These are phyloP conservation scores for Lutjanus argentimaculatus DNA, from an alignment of 2,797 vertebrate genomes.

Conservation along the genomic window DNA sequence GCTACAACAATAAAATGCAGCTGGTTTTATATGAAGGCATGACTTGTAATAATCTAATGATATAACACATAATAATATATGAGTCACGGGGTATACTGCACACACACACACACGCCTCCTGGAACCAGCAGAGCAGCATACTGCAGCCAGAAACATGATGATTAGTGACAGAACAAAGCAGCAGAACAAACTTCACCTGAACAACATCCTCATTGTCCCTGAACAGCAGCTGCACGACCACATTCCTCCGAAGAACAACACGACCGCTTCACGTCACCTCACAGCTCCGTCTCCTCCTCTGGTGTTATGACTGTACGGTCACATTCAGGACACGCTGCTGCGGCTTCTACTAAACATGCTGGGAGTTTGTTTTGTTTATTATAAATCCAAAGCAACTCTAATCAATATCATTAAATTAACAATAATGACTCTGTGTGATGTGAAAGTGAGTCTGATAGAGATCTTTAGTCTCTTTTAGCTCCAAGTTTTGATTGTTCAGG, in stretches of 20 bases:
- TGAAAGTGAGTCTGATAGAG: no score
- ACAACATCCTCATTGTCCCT: conserved; percentile 34
- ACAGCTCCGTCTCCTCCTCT: background rate
- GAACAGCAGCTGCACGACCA: conserved; percentile 38
- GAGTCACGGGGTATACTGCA: background rate
- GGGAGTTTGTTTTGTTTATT: background rate
- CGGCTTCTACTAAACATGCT: background rate
- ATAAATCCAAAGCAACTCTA: background rate
- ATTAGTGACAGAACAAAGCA: conserved; percentile 36
- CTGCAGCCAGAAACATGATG: background rate
- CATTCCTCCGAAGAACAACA: conserved; percentile 44
- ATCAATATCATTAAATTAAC: background rate
- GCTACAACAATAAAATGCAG: no score
- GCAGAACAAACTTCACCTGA: conserved; percentile 24
- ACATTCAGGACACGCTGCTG: background rate
- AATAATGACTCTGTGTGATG: background rate
- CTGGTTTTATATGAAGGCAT: no score
- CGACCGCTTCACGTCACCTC: background rate
- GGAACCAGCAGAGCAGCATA: conserved; percentile 39
- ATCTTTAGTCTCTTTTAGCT: no score
- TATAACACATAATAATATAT: no score
- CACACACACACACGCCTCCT: background rate
- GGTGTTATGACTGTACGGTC: background rate
- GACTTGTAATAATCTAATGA: no score
- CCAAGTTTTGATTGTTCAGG: background rate